Base-by-base conservation (phyloP, 1,140 invertebrate species). In the Zeugodacus cucurbitae region DNA sequence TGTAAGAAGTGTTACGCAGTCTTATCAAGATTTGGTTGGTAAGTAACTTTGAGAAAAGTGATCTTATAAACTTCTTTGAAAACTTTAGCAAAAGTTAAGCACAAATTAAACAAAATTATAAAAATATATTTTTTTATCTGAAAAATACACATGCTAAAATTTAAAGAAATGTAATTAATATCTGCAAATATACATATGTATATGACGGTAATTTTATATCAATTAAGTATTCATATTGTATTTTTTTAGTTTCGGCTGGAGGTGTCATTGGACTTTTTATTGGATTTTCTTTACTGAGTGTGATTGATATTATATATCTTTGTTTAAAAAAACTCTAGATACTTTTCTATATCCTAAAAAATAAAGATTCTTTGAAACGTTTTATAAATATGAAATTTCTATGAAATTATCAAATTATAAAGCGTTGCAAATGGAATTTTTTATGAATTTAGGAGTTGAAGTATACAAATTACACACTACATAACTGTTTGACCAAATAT, bases 1-100 rank as follows among this genome's bases (percentile, higher is more conserved):
- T 26, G 26, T 82, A 26, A 82, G 74, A 82, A 82, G 74, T 34
- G 74, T 82, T 20, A 82, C 74, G 2, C 74, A 82, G 20, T 22
- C 74, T n/a, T 22, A 82, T n/a, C 41, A 37, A 37, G 74, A 82
- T 82, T 82, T 82, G 44, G 41, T 82, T 26, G 74, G 74, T 48
- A 82, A 82, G 74, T 82, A 48, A 4, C 3, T 22, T n/a, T 8
- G 7, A 17, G n/a, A 74, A 7, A 22, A 82, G 20, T 48, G 29
- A 22, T 44, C 8, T 78, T 48, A 54, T 14, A 54, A 10, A 54
- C 48, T 54, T 10, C 11, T 54, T 41, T 7, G 14, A 48, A 48
- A 48, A 48, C 10, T 48, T 48, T 48, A 48, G 10, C 14, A 11
- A 48, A 48, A 11, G 44, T 48, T 48, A 48, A 48, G 2, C 14